Evolutionary conservation across 2,888 invertebrate genomes (phyloP).

Genomic region (Pseudococcus jackbeardsleyi): DNA sequence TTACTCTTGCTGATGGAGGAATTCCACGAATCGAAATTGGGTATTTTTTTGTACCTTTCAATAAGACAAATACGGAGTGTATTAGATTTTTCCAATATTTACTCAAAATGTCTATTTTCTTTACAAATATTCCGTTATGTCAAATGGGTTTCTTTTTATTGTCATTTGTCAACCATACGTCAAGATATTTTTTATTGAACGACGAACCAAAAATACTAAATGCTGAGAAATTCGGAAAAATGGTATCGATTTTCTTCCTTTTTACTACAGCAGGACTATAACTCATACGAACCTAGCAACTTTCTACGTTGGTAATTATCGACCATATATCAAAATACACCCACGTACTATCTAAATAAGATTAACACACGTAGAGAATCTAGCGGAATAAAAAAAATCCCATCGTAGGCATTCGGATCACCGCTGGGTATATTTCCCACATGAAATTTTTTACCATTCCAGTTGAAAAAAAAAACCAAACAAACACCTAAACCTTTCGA

Average conservation of each 20-base stretch:
- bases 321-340: not conserved
- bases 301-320: not conserved
- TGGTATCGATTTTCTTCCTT: not conserved
- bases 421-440: not conserved
- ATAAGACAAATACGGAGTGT: not conserved
- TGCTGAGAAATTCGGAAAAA: not conserved
- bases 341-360: not conserved
- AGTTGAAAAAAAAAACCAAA: not conserved
- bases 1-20: not conserved
- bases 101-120: no score
- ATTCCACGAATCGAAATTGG: not conserved
- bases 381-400: not conserved
- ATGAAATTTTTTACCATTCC: not conserved
- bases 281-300: no score
- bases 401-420: not conserved
- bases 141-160: not conserved
- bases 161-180: not conserved
- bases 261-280: no score
- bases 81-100: conserved; percentile 9
- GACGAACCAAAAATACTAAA: no score
- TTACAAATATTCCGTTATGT: not conserved
- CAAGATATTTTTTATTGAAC: not conserved
- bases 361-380: not conserved
- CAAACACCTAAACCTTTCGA: not conserved
- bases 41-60: not conserved